phyloP scores from a whole-genome alignment of 2,888 invertebrate genomes.

The Mesorhabditis sp. region DNA sequence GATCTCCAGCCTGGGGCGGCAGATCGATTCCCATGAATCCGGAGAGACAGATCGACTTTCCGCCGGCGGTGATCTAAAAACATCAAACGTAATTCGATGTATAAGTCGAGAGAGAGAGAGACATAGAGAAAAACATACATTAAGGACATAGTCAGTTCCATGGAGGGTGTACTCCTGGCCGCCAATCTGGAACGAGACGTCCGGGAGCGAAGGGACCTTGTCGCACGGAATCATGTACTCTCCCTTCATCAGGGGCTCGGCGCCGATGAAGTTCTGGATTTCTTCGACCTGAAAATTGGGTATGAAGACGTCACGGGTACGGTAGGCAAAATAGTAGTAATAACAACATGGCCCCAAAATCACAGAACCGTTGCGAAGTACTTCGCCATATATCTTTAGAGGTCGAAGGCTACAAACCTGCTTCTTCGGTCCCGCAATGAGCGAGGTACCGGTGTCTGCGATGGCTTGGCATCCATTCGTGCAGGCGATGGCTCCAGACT shows the following conservation, averaged over 20 bases:
- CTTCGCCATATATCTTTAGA: no score
- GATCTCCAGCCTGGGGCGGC: conserved; percentile 78
- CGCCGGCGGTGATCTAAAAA: conserved; percentile 71
- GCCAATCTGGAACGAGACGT: conserved; percentile 74
- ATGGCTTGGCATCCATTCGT: conserved; percentile 81
- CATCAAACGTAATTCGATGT: neutral
- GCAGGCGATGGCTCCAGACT: conserved; percentile 39
- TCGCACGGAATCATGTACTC: conserved; percentile 74
- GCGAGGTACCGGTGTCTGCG: conserved; percentile 91
- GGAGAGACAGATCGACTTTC: conserved; percentile 84
- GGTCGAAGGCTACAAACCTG: conserved; percentile 20
- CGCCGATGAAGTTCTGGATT: conserved; percentile 73
- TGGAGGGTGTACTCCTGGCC: conserved; percentile 75
- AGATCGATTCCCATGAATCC: conserved; percentile 96
- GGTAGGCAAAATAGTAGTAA: conserved; percentile 64
- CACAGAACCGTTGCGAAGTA: no score
- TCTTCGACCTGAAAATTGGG: conserved; percentile 63
- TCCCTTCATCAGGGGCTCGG: conserved; percentile 63
- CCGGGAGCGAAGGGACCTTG: conserved; percentile 76
- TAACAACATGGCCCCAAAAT: no score
- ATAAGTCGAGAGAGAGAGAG: neutral
- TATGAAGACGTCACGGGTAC: neutral
- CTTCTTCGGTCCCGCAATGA: conserved; percentile 80
- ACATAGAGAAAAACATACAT: conserved; percentile 64
- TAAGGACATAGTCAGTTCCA: conserved; percentile 77